Percentiles rank a stretch among this genome's conserved stretches.
Evolutionary conservation across 2,797 vertebrate species (phyloP).

Genomic region (Ispidina lecontei): DNA sequence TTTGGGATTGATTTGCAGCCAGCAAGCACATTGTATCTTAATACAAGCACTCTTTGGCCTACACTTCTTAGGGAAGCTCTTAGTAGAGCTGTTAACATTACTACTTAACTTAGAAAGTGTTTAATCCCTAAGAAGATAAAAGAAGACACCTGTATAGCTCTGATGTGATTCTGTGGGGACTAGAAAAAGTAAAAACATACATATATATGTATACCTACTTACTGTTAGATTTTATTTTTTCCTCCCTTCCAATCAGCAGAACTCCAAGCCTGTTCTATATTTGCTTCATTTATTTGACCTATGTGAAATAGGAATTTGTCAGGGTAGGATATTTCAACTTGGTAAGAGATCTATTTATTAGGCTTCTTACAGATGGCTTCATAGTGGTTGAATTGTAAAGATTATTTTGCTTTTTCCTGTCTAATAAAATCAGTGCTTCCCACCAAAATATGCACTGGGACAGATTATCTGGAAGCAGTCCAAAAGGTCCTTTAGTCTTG

Average conservation of each 20-base stretch:
- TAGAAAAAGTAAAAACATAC: not conserved
- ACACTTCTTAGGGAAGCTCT: not conserved
- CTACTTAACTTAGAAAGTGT: not conserved
- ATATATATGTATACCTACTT: not conserved
- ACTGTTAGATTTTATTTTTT: not conserved
- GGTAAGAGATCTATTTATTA: not conserved
- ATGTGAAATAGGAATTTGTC: not conserved
- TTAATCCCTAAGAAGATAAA: not conserved
- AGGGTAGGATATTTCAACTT: not conserved
- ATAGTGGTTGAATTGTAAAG: not conserved
- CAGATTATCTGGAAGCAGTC: constrained; percentile 1
- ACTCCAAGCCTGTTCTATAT: not conserved
- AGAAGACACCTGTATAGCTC: not conserved
- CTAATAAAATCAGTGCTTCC: not conserved
- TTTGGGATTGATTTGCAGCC: not conserved
- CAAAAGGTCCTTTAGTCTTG: not conserved
- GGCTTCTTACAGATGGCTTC: not conserved
- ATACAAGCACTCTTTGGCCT: not conserved
- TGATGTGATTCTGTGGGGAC: not conserved
- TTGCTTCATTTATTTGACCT: not conserved
- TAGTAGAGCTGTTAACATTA: not conserved
- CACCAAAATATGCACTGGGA: not conserved
- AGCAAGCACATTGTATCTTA: not conserved
- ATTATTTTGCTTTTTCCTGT: constrained; percentile 24
- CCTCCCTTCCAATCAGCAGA: not conserved